Evolutionary conservation across 2,113 vertebrate genomes (phyloP).

Genomic region (Ciconia maguari): DNA sequence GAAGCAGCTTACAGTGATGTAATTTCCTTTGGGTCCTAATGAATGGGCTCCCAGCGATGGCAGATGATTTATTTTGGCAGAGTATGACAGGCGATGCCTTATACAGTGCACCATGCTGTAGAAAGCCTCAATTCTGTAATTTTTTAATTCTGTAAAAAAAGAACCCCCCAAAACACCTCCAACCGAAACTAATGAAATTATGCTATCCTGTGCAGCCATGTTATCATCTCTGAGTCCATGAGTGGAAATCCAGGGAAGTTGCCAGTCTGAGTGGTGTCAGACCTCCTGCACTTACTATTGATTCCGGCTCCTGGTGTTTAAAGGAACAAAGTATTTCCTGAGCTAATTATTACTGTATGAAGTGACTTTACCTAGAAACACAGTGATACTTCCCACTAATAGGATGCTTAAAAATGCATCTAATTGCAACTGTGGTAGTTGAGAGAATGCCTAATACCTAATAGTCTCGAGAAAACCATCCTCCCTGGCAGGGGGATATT

Average conservation of each 20-base stretch:
- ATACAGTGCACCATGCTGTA: background rate
- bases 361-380: constrained; percentile 38
- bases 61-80: background rate
- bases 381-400: background rate
- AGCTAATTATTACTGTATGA: background rate
- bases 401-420: constrained; percentile 50
- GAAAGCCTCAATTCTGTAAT: background rate
- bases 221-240: background rate
- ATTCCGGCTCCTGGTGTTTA: background rate
- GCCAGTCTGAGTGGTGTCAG: accelerated
- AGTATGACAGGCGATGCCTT: background rate
- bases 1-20: background rate
- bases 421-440: constrained; percentile 18
- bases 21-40: background rate
- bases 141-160: background rate
- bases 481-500: background rate
- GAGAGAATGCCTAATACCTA: constrained; percentile 6
- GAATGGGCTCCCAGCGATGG: background rate
- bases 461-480: background rate
- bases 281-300: background rate
- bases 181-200: background rate
- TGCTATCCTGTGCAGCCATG: background rate
- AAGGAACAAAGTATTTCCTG: constrained; percentile 3
- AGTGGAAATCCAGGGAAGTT: background rate
- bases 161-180: background rate